Conservation (phyloP, 2,113 vertebrate species). For the Lathamus discolor region DNA sequence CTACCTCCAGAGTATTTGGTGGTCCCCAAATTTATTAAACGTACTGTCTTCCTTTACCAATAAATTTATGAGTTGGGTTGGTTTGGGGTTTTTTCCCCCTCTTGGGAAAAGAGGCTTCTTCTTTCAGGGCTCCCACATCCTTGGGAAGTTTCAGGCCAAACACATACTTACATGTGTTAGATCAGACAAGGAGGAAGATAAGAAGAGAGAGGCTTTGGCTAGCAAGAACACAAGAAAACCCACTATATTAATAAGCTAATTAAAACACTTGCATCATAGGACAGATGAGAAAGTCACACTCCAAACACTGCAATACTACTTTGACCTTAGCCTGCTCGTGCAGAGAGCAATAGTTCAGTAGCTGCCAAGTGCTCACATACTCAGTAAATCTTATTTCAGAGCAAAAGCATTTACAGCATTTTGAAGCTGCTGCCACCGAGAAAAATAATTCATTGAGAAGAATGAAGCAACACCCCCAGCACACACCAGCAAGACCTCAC, state of each 20-base stretch:
- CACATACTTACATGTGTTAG: rapidly evolving
- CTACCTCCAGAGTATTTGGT: not conserved
- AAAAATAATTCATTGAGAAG: not conserved
- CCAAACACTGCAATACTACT: not conserved
- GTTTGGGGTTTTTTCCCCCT: rapidly evolving
- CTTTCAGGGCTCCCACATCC: not conserved
- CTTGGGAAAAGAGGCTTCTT: not conserved
- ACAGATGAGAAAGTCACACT: not conserved
- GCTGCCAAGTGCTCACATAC: not conserved
- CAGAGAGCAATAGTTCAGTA: not conserved
- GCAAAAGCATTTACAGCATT: not conserved
- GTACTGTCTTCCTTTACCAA: not conserved
- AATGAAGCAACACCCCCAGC: not conserved
- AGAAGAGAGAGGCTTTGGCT: not conserved
- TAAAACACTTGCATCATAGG: not conserved
- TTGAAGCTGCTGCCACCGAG: slow-evolving; percentile 1
- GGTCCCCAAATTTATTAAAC: not conserved
- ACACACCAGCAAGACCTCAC: not conserved
- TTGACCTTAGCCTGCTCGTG: rapidly evolving
- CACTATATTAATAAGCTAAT: not conserved
- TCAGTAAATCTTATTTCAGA: not conserved
- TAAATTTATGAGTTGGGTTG: not conserved
- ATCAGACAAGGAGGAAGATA: not conserved
- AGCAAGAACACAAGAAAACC: not conserved
- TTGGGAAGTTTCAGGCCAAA: not conserved